These are phyloP conservation scores for Cyprinodon diabolis DNA, from an alignment of 2,797 vertebrate genomes.

Conservation along the genomic window DNA sequence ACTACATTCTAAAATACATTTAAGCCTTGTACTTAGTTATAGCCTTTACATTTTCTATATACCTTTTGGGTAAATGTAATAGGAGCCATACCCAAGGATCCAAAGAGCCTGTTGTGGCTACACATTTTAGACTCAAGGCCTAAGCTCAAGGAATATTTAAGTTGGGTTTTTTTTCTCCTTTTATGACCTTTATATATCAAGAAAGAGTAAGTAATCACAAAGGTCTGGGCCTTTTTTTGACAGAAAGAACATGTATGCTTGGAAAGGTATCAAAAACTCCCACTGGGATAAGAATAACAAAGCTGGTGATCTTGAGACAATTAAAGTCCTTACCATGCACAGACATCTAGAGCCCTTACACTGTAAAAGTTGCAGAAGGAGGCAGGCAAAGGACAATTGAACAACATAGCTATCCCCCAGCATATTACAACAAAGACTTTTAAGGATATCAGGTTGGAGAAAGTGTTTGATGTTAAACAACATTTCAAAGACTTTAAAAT, in stretches of 20 bases:
- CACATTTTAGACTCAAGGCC: no score
- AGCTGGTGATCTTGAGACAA: background rate
- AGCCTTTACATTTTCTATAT: background rate
- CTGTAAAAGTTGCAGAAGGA: background rate
- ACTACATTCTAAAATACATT: background rate
- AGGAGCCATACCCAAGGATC: background rate
- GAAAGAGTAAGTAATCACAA: no score
- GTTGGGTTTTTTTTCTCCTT: no score
- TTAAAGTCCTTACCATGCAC: background rate
- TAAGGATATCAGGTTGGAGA: background rate
- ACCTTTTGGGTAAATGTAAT: background rate
- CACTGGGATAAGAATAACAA: background rate
- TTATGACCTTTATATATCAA: no score
- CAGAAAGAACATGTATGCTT: background rate
- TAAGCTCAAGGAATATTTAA: no score
- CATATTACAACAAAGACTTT: background rate
- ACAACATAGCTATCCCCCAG: background rate
- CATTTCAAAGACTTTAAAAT: background rate
- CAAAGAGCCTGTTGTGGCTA: background rate
- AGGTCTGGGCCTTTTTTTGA: no score
- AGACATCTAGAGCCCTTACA: background rate
- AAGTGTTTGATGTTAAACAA: background rate
- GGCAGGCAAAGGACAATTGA: background rate
- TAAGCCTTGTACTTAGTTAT: background rate
- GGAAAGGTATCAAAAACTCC: background rate